These are phyloP conservation scores for Gracilinanus agilis DNA, from an alignment of 2,113 vertebrate species.

Conservation along the genomic window DNA sequence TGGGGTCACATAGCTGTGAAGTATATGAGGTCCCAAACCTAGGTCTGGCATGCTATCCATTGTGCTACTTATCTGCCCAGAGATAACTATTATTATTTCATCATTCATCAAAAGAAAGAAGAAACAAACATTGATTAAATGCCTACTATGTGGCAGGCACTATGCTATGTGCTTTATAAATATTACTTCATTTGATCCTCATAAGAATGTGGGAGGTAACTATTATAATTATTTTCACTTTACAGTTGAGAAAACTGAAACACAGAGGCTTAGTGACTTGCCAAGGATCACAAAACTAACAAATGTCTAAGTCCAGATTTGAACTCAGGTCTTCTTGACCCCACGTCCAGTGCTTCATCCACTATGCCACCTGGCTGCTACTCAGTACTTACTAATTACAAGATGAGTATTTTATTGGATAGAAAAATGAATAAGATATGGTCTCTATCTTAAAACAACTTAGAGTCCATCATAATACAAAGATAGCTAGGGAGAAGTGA, in stretches of 20 bases:
- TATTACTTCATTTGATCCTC: neutral
- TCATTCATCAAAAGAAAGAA: neutral
- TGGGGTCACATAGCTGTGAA: too few species aligned
- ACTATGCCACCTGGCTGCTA: neutral
- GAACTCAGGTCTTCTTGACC: neutral
- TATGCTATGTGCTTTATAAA: neutral
- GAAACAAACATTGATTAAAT: neutral
- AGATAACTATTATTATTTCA: neutral
- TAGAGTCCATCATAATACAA: neutral
- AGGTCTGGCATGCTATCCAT: too few species aligned
- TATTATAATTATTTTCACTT: neutral
- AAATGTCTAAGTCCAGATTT: neutral
- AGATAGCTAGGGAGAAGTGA: neutral
- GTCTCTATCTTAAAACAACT: neutral
- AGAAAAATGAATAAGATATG: neutral
- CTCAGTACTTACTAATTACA: neutral
- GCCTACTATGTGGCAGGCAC: neutral
- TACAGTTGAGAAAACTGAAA: neutral
- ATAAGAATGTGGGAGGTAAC: neutral
- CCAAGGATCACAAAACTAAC: neutral
- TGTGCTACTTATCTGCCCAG: too few species aligned
- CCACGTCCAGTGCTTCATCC: neutral
- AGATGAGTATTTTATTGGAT: neutral
- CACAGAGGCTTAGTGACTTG: neutral
- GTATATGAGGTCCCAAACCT: too few species aligned